Evolutionary conservation across 1,140 invertebrate species (phyloP).

Genomic region (Melitaea cinxia): DNA sequence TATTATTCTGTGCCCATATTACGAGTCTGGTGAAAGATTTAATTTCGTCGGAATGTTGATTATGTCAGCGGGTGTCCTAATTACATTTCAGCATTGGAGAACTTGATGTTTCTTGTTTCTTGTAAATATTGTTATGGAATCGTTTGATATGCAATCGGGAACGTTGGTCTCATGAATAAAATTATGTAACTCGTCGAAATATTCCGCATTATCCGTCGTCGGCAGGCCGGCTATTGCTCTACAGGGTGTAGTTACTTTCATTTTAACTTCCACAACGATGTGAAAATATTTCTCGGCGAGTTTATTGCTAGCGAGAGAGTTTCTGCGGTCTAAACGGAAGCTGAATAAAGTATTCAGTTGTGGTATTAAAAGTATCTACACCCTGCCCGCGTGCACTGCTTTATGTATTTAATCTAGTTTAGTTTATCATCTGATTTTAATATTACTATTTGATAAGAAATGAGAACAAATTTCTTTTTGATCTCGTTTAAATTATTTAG

Average conservation of each 20-base stretch:
- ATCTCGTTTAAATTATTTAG: neutral
- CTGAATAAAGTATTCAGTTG: conserved; percentile 59
- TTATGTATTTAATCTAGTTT: conserved; percentile 14
- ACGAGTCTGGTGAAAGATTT: conserved; percentile 33
- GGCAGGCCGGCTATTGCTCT: conserved; percentile 65
- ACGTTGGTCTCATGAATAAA: conserved; percentile 69
- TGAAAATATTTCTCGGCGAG: conserved; percentile 76
- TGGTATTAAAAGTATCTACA: conserved; percentile 50
- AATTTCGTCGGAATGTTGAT: conserved; percentile 40
- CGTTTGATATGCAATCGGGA: conserved; percentile 54
- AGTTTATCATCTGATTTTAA: conserved; percentile 2
- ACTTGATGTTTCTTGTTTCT: conserved; percentile 30
- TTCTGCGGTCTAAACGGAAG: conserved; percentile 59
- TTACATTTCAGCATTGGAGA: conserved; percentile 34
- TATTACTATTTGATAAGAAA: conserved; percentile 1
- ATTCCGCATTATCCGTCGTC: conserved; percentile 65
- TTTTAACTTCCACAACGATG: conserved; percentile 80
- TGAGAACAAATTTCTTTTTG: neutral
- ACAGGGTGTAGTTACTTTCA: conserved; percentile 76
- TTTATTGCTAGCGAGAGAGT: conserved; percentile 74
- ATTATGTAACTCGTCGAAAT: conserved; percentile 70
- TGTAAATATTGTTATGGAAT: conserved; percentile 40
- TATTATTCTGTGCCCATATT: conserved; percentile 31
- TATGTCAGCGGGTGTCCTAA: conserved; percentile 38
- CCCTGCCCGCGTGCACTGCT: conserved; percentile 22